phyloP scores from a whole-genome alignment of 1,140 invertebrate genomes.

The Drosophila ercepeae region DNA sequence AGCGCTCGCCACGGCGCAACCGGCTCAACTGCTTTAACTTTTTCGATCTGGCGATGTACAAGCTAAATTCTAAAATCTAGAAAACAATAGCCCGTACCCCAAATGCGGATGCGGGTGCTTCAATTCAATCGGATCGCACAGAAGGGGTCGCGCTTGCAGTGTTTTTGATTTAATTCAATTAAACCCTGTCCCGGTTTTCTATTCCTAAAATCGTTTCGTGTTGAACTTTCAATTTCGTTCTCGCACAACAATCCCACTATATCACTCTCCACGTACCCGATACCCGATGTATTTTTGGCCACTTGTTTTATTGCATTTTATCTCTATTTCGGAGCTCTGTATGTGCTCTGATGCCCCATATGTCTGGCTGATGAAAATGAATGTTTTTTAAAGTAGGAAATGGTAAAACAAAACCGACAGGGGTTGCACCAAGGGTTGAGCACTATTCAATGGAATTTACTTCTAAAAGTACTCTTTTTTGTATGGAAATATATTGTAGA shows the following conservation, averaged over 20 bases:
- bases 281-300: conserved; percentile 12
- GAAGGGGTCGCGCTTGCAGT: conserved; percentile 24
- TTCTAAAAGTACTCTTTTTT: conserved; percentile 13
- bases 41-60: conserved; percentile 24
- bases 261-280: background rate
- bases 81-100: conserved; percentile 15
- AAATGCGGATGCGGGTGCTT: conserved; percentile 51
- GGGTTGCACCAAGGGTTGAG: conserved; percentile 27
- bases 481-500: background rate
- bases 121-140: conserved; percentile 31
- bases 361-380: conserved; percentile 78
- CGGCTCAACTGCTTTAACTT: conserved; percentile 57
- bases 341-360: conserved; percentile 19
- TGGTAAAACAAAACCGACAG: conserved; percentile 48
- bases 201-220: conserved; percentile 29
- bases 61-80: conserved; percentile 14
- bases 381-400: conserved; percentile 83
- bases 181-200: conserved; percentile 44
- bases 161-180: conserved; percentile 80
- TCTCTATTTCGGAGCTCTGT: conserved; percentile 18
- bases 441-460: conserved; percentile 17
- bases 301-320: conserved; percentile 50
- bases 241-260: conserved; percentile 42
- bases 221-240: conserved; percentile 77
- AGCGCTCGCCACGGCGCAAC: conserved; percentile 71